Evolutionary conservation across 1,140 invertebrate genomes (phyloP), one percentile per base, ranked within the genome.

Genomic region (Tetramorium simillimum): DNA sequence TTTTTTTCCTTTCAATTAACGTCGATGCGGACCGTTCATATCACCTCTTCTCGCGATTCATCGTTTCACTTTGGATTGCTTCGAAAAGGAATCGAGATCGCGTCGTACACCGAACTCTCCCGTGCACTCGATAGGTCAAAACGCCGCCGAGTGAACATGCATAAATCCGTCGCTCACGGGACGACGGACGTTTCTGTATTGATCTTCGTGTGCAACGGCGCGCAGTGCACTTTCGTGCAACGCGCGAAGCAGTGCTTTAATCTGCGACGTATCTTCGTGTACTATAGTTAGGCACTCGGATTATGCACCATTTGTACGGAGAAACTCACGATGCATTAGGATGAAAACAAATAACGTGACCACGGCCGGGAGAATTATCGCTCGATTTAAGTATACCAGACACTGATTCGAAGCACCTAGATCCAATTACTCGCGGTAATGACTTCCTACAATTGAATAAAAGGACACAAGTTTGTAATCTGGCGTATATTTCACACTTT

Each of bases 281-380:
- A 56, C 51, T 88, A 75, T 58, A 53, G 33, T 81, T 86, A 89
- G 12, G 28, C 78, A 56, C 21, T 58, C 69, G 76, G 60, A 65
- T 67, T 86, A 72, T 89, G 43, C 76, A 85, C 56, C 86, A 86
- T 51, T 70, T 86, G 82, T 88, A 89, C 51, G 73, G 56, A 65
- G 43, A 89, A 89, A 63, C 28, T 70, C 62, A 12, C 28, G 28
- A 69, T 69, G 14, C n/a, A n/a, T 46, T 43, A 28, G 5, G 5
- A 21, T 46, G 33, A 81, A 81, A 80, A 53, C 3, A 2, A 53
- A 51, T 43, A 77, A 9, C 24, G 18, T 58, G 72, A 40, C 28
- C 75, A n/a, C 43, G 4, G 60, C 12, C 60, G 24, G 63, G 5
- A 53, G n/a, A 69, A 69, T 70, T 14, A 16, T 78, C 40, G 40